Percentiles rank a stretch among this genome's conserved stretches.
These are phyloP conservation scores for Patagioenas fasciata DNA, from an alignment of 2,113 vertebrate species.

Conservation along the genomic window DNA sequence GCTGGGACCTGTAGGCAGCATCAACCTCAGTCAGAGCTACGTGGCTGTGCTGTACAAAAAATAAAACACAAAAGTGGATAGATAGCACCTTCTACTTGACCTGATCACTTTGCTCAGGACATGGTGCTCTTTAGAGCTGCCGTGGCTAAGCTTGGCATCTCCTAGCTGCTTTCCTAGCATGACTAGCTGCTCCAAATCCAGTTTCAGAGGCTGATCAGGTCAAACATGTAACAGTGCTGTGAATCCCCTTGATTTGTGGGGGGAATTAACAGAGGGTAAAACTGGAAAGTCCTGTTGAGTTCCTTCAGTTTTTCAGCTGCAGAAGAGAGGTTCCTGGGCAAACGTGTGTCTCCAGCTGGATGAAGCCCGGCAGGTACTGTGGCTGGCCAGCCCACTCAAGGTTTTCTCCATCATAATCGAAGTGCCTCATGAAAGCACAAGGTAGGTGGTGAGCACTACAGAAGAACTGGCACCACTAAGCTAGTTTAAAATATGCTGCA, in stretches of 20 bases:
- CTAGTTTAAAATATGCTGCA: background rate
- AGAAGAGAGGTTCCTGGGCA: background rate
- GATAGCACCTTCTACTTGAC: background rate
- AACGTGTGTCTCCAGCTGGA: background rate
- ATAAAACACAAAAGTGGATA: accelerated
- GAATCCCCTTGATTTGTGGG: background rate
- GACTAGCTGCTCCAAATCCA: background rate
- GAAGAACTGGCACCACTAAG: background rate
- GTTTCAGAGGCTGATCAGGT: background rate
- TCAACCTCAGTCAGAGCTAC: background rate
- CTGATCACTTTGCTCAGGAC: background rate
- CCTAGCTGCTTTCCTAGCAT: background rate
- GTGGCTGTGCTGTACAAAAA: accelerated
- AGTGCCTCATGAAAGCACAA: background rate
- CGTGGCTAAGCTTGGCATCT: background rate
- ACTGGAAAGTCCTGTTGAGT: background rate
- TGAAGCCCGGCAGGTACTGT: background rate
- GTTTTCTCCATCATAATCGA: background rate
- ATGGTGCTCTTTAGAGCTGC: background rate
- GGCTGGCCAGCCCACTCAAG: background rate
- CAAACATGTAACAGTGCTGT: accelerated
- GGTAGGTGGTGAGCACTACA: background rate
- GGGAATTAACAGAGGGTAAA: background rate
- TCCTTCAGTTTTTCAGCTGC: background rate
- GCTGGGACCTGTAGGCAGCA: background rate